phyloP scores from a whole-genome alignment of 2,797 vertebrate species.

The Lutjanus campechanus region DNA sequence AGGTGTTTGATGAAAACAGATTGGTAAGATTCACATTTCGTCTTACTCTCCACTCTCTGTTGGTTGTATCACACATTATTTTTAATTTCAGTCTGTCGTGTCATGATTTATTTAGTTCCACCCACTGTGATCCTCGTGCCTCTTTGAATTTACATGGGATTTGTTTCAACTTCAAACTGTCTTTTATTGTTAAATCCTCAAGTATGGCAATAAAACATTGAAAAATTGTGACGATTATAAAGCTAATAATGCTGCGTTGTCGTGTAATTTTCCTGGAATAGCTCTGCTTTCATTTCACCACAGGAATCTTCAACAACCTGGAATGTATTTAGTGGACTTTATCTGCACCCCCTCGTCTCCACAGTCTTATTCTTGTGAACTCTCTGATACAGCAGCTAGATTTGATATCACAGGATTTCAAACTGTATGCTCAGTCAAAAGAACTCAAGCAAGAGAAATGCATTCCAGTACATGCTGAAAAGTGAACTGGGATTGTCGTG shows the following conservation, averaged over 20 bases:
- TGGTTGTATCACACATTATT: neutral
- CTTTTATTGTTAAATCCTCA: constrained; percentile 7
- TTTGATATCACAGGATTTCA: constrained; percentile 18
- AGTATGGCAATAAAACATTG: neutral
- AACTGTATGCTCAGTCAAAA: constrained; percentile 3
- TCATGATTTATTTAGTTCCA: constrained; percentile 14
- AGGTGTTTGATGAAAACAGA: constrained; percentile 99
- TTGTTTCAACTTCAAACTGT: constrained; percentile 9
- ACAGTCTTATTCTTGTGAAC: constrained; percentile 14
- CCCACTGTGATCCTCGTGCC: fast-evolving
- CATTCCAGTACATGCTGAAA: neutral
- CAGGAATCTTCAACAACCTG: neutral
- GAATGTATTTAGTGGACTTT: constrained; percentile 13
- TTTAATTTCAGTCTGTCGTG: constrained; percentile 3
- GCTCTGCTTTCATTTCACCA: constrained; percentile 20
- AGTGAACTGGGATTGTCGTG: too few species aligned
- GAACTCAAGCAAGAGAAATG: constrained; percentile 1
- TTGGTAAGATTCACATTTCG: constrained; percentile 89
- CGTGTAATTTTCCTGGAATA: neutral
- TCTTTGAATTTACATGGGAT: constrained; percentile 8
- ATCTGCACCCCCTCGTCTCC: neutral
- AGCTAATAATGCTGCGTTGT: neutral
- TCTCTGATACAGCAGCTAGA: neutral
- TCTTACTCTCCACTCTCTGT: neutral
- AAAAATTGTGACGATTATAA: constrained; percentile 11